A percentile compares a stretch with the other conserved stretches of the same genome.
Evolutionary conservation across 2,113 vertebrate species (phyloP).

Genomic region (Toxotes jaculatrix): DNA sequence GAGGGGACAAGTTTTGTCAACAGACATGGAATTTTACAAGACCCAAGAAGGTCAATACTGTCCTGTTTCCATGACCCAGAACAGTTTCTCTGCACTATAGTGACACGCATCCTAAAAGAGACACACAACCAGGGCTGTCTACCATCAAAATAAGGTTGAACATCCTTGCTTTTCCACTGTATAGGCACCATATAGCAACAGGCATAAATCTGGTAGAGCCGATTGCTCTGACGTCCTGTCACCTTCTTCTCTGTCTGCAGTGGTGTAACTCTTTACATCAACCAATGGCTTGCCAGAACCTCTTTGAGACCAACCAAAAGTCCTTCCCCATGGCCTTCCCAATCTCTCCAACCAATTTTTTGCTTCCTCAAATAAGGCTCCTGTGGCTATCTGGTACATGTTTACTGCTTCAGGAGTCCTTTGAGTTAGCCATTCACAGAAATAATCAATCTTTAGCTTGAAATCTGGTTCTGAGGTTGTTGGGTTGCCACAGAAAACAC

Average conservation of each 20-base stretch:
- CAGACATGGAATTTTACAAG: constrained; percentile 58
- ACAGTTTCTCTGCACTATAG: neutral
- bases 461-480: too few species aligned
- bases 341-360: too few species aligned
- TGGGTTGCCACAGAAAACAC: too few species aligned
- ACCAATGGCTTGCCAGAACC: too few species aligned
- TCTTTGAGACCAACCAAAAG: too few species aligned
- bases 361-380: too few species aligned
- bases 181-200: neutral
- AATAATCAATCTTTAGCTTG: too few species aligned
- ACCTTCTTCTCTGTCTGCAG: neutral
- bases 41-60: neutral
- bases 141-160: neutral
- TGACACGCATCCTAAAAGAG: neutral
- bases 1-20: constrained; percentile 37
- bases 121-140: neutral
- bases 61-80: constrained; percentile 24
- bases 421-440: too few species aligned
- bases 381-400: too few species aligned
- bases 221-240: neutral
- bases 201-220: neutral
- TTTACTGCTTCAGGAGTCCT: too few species aligned
- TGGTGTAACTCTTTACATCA: too few species aligned
- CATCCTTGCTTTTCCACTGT: neutral
- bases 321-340: too few species aligned